These are phyloP conservation scores for Pangasius larnaudii DNA, from an alignment of 2,797 vertebrate species.

Conservation along the genomic window DNA sequence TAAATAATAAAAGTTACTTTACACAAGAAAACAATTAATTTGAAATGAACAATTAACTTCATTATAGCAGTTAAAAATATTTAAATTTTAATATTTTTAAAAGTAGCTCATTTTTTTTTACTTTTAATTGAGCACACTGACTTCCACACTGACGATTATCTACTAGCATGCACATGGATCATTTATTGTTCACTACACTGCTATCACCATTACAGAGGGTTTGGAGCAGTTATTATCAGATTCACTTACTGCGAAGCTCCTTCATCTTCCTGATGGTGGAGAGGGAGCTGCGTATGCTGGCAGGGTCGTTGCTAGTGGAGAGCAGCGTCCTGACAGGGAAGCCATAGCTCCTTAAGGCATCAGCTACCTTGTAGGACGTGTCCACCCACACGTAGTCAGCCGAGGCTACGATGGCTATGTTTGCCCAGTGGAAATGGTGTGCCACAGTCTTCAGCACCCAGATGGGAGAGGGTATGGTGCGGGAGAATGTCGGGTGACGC, in stretches of 20 bases:
- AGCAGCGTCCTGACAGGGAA: conserved; percentile 74
- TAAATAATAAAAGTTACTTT: background rate
- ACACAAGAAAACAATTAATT: background rate
- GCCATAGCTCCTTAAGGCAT: conserved; percentile 67
- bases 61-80: background rate
- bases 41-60: background rate
- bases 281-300: conserved; percentile 66
- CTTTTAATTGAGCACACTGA: background rate
- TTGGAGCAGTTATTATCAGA: background rate
- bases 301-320: conserved; percentile 61
- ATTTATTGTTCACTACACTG: background rate
- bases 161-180: background rate
- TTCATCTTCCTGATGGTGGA: conserved; percentile 66
- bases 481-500: conserved; percentile 68
- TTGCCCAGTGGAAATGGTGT: conserved; percentile 79
- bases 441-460: conserved; percentile 72
- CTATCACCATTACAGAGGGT: background rate
- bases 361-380: conserved; percentile 72
- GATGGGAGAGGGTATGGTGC: conserved; percentile 73
- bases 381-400: conserved; percentile 76
- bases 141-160: background rate
- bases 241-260: conserved; percentile 74
- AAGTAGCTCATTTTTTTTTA: background rate
- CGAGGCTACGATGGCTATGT: conserved; percentile 76
- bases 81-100: background rate